A percentile compares a stretch with the other conserved stretches of the same genome.
Conservation (phyloP, 2,888 invertebrate species). For the Nephrotoma appendiculata region DNA sequence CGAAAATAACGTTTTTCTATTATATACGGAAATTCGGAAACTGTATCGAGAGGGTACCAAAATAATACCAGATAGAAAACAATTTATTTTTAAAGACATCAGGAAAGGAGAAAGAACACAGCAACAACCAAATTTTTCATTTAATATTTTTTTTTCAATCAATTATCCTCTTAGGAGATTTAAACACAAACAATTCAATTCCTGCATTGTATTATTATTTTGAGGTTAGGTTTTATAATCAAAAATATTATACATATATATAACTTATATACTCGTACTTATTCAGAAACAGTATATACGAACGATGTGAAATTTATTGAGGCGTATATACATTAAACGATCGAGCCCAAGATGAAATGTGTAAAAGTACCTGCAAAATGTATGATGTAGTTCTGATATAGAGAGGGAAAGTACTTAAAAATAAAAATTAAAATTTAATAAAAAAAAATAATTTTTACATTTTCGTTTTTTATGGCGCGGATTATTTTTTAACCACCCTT, state of each 20-base stretch:
- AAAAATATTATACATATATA: neutral
- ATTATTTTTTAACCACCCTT: neutral
- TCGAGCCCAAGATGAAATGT: neutral
- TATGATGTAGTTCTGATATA: neutral
- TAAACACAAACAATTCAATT: neutral
- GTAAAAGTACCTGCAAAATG: neutral
- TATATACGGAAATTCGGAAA: neutral
- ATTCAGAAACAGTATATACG: neutral
- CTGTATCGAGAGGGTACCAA: neutral
- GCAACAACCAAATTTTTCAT: neutral
- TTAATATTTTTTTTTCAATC: neutral
- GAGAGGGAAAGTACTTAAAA: neutral
- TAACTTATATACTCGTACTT: neutral
- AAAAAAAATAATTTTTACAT: neutral
- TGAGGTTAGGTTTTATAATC: neutral
- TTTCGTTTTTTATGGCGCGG: neutral
- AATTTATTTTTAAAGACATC: neutral
- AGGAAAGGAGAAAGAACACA: neutral
- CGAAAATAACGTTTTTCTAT: neutral
- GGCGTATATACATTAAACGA: neutral
- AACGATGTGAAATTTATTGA: neutral
- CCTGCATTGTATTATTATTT: neutral
- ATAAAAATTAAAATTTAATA: neutral
- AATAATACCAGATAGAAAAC: neutral
- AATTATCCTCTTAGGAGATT: neutral